These are phyloP conservation scores for Aphodius sticticus DNA, from an alignment of 2,888 invertebrate species.

Conservation along the genomic window DNA sequence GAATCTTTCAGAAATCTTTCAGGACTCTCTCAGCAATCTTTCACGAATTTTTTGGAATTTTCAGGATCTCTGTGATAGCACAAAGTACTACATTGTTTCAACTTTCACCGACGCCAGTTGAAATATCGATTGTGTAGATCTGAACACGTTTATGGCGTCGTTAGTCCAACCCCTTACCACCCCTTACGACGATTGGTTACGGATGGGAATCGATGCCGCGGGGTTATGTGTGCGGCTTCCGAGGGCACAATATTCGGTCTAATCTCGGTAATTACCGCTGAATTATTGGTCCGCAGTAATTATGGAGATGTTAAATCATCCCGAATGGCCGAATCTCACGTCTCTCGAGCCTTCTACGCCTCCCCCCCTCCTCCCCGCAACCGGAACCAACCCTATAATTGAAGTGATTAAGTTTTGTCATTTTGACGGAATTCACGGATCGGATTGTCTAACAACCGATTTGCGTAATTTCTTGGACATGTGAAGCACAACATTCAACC, in stretches of 20 bases:
- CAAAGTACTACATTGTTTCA: too few species aligned
- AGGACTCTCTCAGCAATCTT: too few species aligned
- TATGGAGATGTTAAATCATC: constrained; percentile 31
- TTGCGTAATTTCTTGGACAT: background rate
- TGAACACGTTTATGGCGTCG: background rate
- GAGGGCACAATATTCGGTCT: constrained; percentile 5
- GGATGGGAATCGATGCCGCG: background rate
- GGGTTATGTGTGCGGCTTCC: background rate
- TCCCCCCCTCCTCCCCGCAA: background rate
- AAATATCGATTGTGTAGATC: background rate
- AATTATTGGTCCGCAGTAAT: constrained; percentile 31
- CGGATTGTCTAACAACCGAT: background rate
- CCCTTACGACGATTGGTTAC: background rate
- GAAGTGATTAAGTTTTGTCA: background rate
- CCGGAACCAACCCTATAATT: background rate
- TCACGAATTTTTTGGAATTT: too few species aligned
- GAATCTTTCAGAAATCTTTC: too few species aligned
- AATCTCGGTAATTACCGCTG: constrained; percentile 18
- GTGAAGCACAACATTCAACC: too few species aligned
- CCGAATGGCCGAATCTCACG: background rate
- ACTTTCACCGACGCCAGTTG: too few species aligned
- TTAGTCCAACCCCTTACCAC: background rate
- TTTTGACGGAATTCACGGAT: background rate
- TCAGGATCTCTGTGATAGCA: too few species aligned
- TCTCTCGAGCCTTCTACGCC: background rate